Conservation (phyloP, 2,113 vertebrate species). For the Corythornis vintsioides region DNA sequence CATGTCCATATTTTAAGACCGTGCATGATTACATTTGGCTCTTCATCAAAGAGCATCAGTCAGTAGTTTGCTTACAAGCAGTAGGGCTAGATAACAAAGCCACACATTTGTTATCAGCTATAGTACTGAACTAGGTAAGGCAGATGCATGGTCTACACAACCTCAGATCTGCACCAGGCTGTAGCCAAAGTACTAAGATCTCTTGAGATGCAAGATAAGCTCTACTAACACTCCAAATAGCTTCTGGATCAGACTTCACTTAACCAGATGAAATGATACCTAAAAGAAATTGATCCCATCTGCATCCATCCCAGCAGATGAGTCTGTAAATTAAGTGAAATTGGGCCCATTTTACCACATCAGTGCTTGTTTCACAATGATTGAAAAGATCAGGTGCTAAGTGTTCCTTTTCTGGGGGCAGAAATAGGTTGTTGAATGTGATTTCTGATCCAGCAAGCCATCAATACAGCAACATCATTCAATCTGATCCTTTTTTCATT, state of each 20-base stretch:
- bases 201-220: neutral
- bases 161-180: neutral
- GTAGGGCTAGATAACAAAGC: neutral
- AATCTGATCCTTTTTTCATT: neutral
- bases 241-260: neutral
- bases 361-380: neutral
- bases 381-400: neutral
- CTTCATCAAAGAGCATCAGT: neutral
- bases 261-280: neutral
- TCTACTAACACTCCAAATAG: neutral
- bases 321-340: neutral
- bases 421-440: neutral
- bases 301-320: neutral
- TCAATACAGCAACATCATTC: neutral
- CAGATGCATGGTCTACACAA: neutral
- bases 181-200: neutral
- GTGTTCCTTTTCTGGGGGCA: neutral
- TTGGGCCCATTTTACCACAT: neutral
- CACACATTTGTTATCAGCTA: neutral
- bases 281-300: neutral
- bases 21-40: neutral
- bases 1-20: neutral
- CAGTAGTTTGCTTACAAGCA: neutral
- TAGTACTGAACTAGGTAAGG: neutral
- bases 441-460: neutral